These are phyloP conservation scores for Hippocampus zosterae DNA, from an alignment of 2,113 vertebrate species.

Conservation along the genomic window DNA sequence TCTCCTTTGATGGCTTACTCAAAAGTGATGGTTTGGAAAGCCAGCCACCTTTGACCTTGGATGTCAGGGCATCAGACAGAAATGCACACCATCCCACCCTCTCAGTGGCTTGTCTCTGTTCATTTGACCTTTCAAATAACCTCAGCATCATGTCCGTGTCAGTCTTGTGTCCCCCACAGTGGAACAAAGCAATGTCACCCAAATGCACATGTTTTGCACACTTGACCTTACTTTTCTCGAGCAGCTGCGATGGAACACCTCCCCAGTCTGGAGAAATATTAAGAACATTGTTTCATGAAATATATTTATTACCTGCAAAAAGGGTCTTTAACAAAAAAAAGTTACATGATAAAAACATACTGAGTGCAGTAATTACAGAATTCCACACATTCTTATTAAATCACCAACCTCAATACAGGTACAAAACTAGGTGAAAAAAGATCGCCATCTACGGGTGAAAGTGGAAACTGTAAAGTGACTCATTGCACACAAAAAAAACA, in stretches of 20 bases:
- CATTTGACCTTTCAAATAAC: conserved; percentile 40
- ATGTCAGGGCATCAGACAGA: conserved; percentile 21
- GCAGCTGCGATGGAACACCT: too few relatives aligned
- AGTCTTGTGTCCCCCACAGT: conserved; percentile 17
- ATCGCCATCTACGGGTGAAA: conserved; percentile 15
- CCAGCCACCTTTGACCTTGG: conserved; percentile 55
- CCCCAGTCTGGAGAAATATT: too few relatives aligned
- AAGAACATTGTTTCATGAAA: too few relatives aligned
- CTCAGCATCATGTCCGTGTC: conserved; percentile 38
- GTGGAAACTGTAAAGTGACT: not conserved
- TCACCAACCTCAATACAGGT: not conserved
- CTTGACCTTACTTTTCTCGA: not conserved
- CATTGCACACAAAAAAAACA: not conserved
- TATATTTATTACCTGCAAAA: too few relatives aligned
- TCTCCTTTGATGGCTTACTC: conserved; percentile 47
- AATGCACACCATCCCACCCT: conserved; percentile 15
- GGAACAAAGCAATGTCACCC: not conserved
- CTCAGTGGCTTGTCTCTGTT: conserved; percentile 28
- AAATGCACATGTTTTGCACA: not conserved
- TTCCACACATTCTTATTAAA: not conserved
- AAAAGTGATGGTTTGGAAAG: conserved; percentile 55
- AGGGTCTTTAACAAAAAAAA: too few relatives aligned
- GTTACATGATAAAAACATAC: too few relatives aligned
- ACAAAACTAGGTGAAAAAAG: not conserved
- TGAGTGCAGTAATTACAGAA: not conserved